A percentile compares a stretch with the other conserved stretches of the same genome.
Conservation (phyloP, 1,140 invertebrate species). For the Hyphantria cunea region DNA sequence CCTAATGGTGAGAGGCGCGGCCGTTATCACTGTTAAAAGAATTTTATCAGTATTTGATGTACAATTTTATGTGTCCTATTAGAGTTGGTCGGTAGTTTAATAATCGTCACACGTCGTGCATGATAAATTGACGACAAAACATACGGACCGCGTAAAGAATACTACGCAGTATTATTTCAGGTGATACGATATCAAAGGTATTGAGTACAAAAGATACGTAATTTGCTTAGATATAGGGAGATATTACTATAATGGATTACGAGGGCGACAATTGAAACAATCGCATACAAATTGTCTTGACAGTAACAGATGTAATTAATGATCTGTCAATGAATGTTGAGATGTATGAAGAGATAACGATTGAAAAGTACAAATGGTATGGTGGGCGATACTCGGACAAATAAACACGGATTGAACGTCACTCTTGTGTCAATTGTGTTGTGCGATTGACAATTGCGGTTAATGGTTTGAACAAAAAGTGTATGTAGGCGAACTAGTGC, state of each 20-base stretch:
- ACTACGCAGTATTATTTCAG: constrained; percentile 40
- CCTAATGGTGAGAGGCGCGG: constrained; percentile 63
- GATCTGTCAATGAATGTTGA: constrained; percentile 36
- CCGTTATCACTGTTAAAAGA: constrained; percentile 40
- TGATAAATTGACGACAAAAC: constrained; percentile 22
- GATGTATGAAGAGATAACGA: constrained; percentile 29
- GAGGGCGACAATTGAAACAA: constrained; percentile 19
- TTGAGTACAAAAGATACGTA: constrained; percentile 27
- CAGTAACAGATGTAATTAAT: constrained; percentile 43
- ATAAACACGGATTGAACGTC: constrained; percentile 40
- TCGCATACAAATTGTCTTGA: constrained; percentile 30
- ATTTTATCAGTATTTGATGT: constrained; percentile 35
- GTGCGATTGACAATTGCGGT: constrained; percentile 37
- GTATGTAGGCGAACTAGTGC: constrained; percentile 39
- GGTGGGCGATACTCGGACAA: constrained; percentile 40
- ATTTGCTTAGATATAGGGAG: constrained; percentile 27
- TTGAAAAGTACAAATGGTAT: constrained; percentile 31
- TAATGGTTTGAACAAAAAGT: constrained; percentile 38
- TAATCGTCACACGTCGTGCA: constrained; percentile 4
- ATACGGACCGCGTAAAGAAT: constrained; percentile 9
- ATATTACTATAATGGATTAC: constrained; percentile 29
- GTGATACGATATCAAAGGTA: constrained; percentile 27
- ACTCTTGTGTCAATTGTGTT: constrained; percentile 32
- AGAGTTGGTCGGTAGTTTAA: constrained; percentile 18
- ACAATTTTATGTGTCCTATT: constrained; percentile 27